Evolutionary conservation across 2,797 vertebrate species (phyloP).

Genomic region (Toxotes lorentzi): DNA sequence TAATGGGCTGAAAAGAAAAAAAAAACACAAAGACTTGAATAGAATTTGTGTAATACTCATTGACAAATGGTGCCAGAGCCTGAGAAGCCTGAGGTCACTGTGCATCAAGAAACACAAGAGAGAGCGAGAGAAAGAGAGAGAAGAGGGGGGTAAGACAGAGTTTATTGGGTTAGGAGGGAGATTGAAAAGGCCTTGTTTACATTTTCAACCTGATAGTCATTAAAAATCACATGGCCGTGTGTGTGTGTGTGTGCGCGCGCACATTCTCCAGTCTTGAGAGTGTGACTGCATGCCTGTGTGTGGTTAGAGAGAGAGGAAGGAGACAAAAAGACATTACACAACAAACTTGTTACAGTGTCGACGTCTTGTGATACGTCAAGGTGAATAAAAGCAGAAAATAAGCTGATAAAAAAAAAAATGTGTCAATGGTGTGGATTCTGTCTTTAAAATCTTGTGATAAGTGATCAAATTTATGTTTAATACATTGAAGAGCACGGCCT

Average conservation of each 20-base stretch:
- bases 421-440: too few species aligned
- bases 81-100: conserved; percentile 34
- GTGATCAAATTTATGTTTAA: background rate
- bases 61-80: conserved; percentile 7
- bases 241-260: conserved; percentile 15
- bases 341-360: background rate
- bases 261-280: background rate
- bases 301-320: background rate
- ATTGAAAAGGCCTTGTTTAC: conserved; percentile 66
- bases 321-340: conserved; percentile 5
- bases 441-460: background rate
- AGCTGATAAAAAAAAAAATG: background rate
- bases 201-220: conserved; percentile 73
- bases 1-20: background rate
- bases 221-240: conserved; percentile 71
- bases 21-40: background rate
- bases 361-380: background rate
- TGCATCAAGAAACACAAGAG: background rate
- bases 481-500: background rate
- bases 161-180: conserved; percentile 59
- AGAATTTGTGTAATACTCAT: background rate
- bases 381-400: background rate
- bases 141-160: conserved; percentile 18
- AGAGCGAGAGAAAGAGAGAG: conserved; percentile 1
- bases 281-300: conserved; percentile 15